A percentile compares a stretch with the other conserved stretches of the same genome.
Evolutionary conservation across 2,888 invertebrate genomes (phyloP).

Genomic region (Lamellibrachia columna): DNA sequence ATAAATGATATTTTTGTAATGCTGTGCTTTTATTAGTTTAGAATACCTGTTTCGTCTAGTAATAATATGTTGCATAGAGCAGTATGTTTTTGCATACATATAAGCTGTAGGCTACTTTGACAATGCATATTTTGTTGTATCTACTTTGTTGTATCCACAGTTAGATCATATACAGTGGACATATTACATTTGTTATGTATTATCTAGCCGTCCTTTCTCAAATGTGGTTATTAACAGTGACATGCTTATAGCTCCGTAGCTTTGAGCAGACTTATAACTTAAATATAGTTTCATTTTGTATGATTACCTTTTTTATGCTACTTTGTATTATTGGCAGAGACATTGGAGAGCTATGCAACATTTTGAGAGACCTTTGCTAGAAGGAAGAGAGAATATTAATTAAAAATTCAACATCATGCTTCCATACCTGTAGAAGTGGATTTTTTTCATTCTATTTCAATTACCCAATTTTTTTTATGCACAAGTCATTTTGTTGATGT

Average conservation of each 20-base stretch:
- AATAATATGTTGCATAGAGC: background rate
- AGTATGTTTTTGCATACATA: background rate
- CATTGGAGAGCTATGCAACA: background rate
- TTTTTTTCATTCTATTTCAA: background rate
- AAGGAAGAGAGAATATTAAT: background rate
- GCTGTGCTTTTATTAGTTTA: background rate
- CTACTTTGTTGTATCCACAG: background rate
- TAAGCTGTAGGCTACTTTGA: background rate
- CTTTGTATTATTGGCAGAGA: background rate
- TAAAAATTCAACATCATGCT: background rate
- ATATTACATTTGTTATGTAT: background rate
- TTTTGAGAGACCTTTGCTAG: background rate
- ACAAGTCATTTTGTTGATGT: background rate
- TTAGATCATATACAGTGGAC: background rate
- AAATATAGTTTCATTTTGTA: background rate
- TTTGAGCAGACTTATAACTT: background rate
- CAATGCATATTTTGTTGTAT: background rate
- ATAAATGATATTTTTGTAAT: background rate
- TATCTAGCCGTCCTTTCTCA: too few species aligned
- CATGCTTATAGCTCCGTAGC: background rate
- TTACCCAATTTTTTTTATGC: background rate
- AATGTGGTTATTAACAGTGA: background rate
- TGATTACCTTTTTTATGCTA: background rate
- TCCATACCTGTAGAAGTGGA: background rate
- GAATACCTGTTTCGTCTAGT: background rate